Conservation (phyloP, 2,113 vertebrate species). For the Prietella phreatophila region DNA sequence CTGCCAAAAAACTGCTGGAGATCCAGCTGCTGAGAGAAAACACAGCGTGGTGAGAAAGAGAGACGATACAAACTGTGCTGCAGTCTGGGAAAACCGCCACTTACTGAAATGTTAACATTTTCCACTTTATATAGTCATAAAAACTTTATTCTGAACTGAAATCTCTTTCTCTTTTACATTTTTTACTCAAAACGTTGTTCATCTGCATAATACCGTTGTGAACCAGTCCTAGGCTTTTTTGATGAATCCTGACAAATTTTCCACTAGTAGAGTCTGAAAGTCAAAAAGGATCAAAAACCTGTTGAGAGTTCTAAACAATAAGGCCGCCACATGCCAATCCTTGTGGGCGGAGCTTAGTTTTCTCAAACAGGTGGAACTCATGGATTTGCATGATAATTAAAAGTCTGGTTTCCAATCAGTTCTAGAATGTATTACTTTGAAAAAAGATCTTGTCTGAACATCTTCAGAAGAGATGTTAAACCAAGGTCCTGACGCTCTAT, state of each 20-base stretch:
- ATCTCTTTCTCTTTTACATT: neutral
- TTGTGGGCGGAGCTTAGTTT: neutral
- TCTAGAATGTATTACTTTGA: neutral
- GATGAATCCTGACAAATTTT: neutral
- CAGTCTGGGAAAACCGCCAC: neutral
- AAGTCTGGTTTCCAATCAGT: neutral
- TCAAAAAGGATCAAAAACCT: neutral
- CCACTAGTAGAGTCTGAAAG: neutral
- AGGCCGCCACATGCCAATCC: too few relatives aligned
- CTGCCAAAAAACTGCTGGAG: constrained; percentile 21
- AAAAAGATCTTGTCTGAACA: too few relatives aligned
- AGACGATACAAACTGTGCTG: neutral
- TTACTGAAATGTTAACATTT: neutral
- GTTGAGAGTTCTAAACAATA: neutral
- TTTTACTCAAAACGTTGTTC: neutral
- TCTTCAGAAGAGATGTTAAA: too few relatives aligned
- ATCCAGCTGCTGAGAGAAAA: constrained; percentile 11
- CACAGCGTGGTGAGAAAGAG: neutral
- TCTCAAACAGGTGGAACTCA: neutral
- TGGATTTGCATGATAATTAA: neutral
- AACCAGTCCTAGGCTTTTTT: neutral
- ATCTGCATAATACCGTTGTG: neutral
- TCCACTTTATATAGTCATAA: neutral
- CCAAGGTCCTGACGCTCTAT: too few relatives aligned
- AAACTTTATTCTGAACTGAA: neutral